These are phyloP conservation scores for Cydia fagiglandana DNA, from an alignment of 1,140 invertebrate genomes.

Conservation along the genomic window DNA sequence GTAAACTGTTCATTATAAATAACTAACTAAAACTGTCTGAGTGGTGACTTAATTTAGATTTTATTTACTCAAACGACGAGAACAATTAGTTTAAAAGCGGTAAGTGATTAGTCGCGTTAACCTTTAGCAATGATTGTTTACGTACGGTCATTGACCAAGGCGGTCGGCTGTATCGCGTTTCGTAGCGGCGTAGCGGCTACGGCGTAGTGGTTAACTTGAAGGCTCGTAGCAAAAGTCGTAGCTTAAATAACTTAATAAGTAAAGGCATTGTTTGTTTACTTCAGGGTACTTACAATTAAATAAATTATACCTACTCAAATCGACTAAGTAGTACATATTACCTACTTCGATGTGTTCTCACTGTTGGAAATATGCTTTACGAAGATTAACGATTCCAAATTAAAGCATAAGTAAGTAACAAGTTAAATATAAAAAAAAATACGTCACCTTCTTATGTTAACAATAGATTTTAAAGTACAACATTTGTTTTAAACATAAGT, in stretches of 20 bases:
- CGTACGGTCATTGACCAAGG: conserved; percentile 26
- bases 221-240: conserved; percentile 10
- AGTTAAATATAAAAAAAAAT: too few species aligned
- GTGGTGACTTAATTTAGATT: conserved; percentile 18
- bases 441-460: too few species aligned
- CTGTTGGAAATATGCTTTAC: too few species aligned
- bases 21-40: conserved; percentile 27
- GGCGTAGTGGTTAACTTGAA: conserved; percentile 20
- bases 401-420: too few species aligned
- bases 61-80: conserved; percentile 8
- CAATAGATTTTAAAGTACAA: too few species aligned
- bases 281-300: too few species aligned
- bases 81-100: conserved; percentile 17
- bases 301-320: too few species aligned
- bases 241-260: conserved; percentile 21
- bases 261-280: neutral
- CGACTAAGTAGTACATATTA: too few species aligned
- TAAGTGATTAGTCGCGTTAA: conserved; percentile 20
- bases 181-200: conserved; percentile 27
- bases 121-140: conserved; percentile 23
- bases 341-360: too few species aligned
- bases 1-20: conserved; percentile 3
- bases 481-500: too few species aligned
- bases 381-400: too few species aligned
- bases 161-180: conserved; percentile 9